phyloP scores from a whole-genome alignment of 1,140 invertebrate species.

The Drosophila albomicans region DNA sequence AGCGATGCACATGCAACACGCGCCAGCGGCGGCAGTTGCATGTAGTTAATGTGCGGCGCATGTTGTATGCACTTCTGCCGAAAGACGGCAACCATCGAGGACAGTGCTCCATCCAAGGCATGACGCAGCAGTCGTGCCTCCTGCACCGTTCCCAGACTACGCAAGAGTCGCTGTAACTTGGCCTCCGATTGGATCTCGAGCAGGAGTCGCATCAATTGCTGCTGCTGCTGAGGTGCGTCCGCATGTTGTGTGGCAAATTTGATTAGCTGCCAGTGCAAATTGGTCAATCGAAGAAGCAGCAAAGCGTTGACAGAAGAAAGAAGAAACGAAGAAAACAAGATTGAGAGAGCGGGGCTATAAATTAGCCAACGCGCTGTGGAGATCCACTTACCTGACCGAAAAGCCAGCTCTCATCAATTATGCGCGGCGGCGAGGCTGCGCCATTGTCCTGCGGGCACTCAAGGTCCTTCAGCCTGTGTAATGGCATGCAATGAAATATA shows the following conservation, averaged over 20 bases:
- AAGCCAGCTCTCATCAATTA: constrained; percentile 84
- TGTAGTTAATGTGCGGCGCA: constrained; percentile 84
- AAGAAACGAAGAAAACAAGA: not conserved
- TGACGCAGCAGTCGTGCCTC: constrained; percentile 68
- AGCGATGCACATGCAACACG: constrained; percentile 68
- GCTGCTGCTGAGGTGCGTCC: constrained; percentile 72
- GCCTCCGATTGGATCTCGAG: constrained; percentile 81
- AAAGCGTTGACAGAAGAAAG: constrained; percentile 4
- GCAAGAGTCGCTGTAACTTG: constrained; percentile 73
- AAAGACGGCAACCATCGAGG: constrained; percentile 71
- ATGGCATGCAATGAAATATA: constrained; percentile 55
- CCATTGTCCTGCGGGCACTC: constrained; percentile 64
- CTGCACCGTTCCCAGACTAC: constrained; percentile 60
- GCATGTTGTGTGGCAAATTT: constrained; percentile 78
- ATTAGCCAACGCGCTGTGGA: constrained; percentile 56
- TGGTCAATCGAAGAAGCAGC: no score
- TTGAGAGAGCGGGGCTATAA: constrained; percentile 23
- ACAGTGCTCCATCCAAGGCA: constrained; percentile 64
- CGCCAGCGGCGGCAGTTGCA: constrained; percentile 78
- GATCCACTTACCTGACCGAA: constrained; percentile 79
- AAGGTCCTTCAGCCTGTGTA: constrained; percentile 70
- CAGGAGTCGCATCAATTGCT: constrained; percentile 70
- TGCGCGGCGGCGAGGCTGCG: constrained; percentile 63
- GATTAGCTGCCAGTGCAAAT: constrained; percentile 64
- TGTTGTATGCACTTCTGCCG: constrained; percentile 82